Percentiles rank a stretch among this genome's conserved stretches.
Conservation (phyloP, 2,888 invertebrate genomes). For the Orchesella flavescens region DNA sequence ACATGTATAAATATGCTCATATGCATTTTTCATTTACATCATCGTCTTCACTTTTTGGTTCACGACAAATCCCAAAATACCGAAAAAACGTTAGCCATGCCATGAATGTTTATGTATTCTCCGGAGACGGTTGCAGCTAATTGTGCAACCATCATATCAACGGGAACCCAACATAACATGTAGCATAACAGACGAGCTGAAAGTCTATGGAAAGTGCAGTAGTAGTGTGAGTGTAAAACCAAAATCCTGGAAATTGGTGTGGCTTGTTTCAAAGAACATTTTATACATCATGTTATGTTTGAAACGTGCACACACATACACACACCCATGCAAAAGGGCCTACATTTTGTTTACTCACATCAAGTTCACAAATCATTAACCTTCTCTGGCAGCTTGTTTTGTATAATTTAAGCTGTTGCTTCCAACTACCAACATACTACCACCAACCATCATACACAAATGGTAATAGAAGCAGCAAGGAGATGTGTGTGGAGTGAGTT, state of each 20-base stretch:
- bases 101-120: too few relatives aligned
- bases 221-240: neutral
- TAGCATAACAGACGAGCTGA: neutral
- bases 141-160: too few relatives aligned
- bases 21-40: too few relatives aligned
- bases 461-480: neutral
- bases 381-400: conserved; percentile 33
- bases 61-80: too few relatives aligned
- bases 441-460: neutral
- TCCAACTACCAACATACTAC: conserved; percentile 2
- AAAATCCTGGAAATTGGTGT: conserved; percentile 5
- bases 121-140: too few relatives aligned
- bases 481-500: conserved; percentile 16
- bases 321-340: neutral
- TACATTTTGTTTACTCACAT: neutral
- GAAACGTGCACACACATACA: neutral
- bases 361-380: conserved; percentile 54
- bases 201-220: neutral
- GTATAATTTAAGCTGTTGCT: conserved; percentile 37
- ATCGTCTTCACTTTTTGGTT: too few relatives aligned
- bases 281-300: neutral
- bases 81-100: too few relatives aligned
- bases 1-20: too few relatives aligned
- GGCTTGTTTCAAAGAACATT: neutral
- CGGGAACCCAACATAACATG: neutral